phyloP scores from a whole-genome alignment of 2,113 vertebrate genomes.

The Ophiodon elongatus region DNA sequence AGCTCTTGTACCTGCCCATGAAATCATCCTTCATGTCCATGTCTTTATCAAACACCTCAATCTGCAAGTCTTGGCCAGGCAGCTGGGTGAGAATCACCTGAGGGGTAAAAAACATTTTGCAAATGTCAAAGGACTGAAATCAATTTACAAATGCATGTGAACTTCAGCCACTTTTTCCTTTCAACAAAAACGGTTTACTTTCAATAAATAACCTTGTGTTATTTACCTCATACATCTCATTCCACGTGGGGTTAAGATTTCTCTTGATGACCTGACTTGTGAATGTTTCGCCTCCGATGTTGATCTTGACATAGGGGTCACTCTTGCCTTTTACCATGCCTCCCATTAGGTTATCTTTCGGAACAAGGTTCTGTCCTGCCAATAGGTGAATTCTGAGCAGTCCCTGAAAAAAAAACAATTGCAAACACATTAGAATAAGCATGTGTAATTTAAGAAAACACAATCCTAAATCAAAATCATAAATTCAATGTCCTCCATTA shows the following conservation, averaged over 20 bases:
- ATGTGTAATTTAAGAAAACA: not conserved
- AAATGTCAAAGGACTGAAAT: not conserved
- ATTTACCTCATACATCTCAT: constrained; percentile 92
- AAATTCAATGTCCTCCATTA: constrained; percentile 45
- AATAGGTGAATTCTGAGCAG: constrained; percentile 91
- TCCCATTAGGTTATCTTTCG: constrained; percentile 92
- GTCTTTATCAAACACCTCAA: constrained; percentile 92
- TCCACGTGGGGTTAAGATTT: constrained; percentile 93
- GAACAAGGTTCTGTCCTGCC: constrained; percentile 90
- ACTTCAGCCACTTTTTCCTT: not conserved
- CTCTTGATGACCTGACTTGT: constrained; percentile 87
- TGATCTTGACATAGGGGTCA: constrained; percentile 90
- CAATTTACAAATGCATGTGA: not conserved
- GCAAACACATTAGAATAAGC: not conserved
- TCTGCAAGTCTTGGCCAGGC: constrained; percentile 89
- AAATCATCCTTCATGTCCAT: constrained; percentile 93
- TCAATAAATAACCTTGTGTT: not conserved
- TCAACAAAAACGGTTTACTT: not conserved
- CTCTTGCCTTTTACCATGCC: constrained; percentile 92
- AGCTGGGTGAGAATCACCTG: constrained; percentile 89
- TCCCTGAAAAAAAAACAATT: constrained; percentile 79
- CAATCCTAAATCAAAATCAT: not conserved
- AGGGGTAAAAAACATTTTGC: not conserved
- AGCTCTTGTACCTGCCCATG: constrained; percentile 88
- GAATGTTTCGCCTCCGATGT: constrained; percentile 87